Base-by-base conservation (phyloP, 2,888 invertebrate genomes). In the Prosopocoilus inquinatus region DNA sequence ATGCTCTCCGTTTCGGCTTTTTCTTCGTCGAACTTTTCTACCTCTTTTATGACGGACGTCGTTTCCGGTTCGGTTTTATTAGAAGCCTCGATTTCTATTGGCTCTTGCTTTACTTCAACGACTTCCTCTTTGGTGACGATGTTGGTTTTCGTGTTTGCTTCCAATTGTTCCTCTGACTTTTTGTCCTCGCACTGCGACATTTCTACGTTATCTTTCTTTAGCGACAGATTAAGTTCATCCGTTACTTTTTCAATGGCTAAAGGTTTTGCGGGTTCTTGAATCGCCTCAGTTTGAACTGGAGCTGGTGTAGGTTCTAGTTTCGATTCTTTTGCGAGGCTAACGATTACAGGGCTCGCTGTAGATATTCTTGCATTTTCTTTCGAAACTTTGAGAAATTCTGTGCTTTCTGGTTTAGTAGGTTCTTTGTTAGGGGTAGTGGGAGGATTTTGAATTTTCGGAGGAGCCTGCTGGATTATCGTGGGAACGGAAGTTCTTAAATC, bases 311-410 rank as follows among this genome's bases (percentile, higher is more conserved):
- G 20, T 28, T 28, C 20, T n/a, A 13, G 9, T 9, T 41, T 9
- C 41, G 41, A 9, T 41, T 41, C 16, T 41, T 41, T 41, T 11
- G 20, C 5, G 20, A 28, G 20, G 20, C 9, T 16, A 5, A 79
- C 78, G 60, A 80, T 80, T 2, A 80, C 79, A 0, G 80, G 79
- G 67, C 79, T 80, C 1, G 79, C 78, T 1, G 78, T 77, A 1
- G 80, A 78, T 8, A 41, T 34, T 33, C 47, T 34, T 34, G 50
- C 36, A 41, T 41, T 41, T 20, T 51, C 32, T 39, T 13, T 49
- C 38, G 47, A 35, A 41, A 43, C 13, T 36, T 36, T 46, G 36
- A 38, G 3, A 34, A 35, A 35, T 3, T 52, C 13, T 55, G 39
- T 5, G 49, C 36, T 45, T 51, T 43, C 3, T 47, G 38, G 50